Percentiles rank a stretch among this genome's conserved stretches.
phyloP scores from a whole-genome alignment of 2,888 invertebrate species.

The Trissonchulus sp. region DNA sequence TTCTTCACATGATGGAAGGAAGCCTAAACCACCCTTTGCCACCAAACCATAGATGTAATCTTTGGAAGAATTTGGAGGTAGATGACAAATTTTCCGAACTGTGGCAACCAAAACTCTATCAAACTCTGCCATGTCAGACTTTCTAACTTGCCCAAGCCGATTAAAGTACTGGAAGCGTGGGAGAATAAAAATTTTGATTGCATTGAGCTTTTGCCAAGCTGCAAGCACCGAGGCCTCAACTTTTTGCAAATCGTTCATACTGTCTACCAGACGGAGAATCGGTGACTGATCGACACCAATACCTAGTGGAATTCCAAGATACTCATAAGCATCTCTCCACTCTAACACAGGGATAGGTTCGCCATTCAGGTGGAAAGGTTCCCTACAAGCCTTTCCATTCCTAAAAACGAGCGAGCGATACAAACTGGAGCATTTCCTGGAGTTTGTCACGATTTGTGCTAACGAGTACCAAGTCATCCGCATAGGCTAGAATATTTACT shows the following conservation, averaged over 20 bases:
- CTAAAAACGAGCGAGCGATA: too few relatives aligned
- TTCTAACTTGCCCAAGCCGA: conserved; percentile 17
- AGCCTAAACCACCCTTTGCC: conserved; percentile 27
- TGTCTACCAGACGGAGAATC: not conserved
- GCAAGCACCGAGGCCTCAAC: conserved; percentile 36
- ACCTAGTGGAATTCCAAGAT: conserved; percentile 15
- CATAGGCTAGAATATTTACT: conserved; percentile 34
- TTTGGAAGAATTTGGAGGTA: conserved; percentile 33
- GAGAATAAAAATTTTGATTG: conserved; percentile 39
- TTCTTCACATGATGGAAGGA: conserved; percentile 32
- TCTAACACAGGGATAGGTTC: not conserved
- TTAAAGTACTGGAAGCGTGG: conserved; percentile 24
- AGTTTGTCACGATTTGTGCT: conserved; percentile 30
- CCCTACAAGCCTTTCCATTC: too few relatives aligned
- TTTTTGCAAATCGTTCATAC: conserved; percentile 26
- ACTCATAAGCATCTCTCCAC: not conserved
- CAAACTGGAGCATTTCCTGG: conserved; percentile 23
- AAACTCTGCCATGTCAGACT: conserved; percentile 29
- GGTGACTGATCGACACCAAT: conserved; percentile 17
- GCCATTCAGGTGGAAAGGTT: not conserved
- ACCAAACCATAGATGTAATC: conserved; percentile 35
- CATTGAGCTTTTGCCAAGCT: conserved; percentile 42
- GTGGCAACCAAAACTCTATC: conserved; percentile 27
- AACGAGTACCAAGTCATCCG: conserved; percentile 41
- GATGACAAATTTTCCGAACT: conserved; percentile 28